Percentiles rank a stretch among this genome's conserved stretches.
Evolutionary conservation across 2,113 vertebrate genomes (phyloP).

Genomic region (Pipa parva): DNA sequence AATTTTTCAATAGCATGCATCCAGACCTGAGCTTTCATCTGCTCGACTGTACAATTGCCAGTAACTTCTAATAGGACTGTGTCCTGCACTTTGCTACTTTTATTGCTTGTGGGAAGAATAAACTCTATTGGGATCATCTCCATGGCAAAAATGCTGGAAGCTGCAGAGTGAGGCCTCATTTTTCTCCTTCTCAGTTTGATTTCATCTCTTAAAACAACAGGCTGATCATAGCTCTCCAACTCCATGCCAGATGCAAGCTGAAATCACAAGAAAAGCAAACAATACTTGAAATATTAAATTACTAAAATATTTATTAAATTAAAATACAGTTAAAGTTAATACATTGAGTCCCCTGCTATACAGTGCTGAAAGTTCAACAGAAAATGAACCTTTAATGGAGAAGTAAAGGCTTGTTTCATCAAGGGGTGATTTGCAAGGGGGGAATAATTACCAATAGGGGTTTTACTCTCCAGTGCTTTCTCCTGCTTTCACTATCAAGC

Average conservation of each 20-base stretch:
- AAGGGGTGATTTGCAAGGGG: too few relatives aligned
- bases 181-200: constrained; percentile 76
- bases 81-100: constrained; percentile 65
- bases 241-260: constrained; percentile 78
- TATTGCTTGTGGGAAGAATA: constrained; percentile 76
- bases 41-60: constrained; percentile 87
- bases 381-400: too few relatives aligned
- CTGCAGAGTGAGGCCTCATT: constrained; percentile 76
- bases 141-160: constrained; percentile 62
- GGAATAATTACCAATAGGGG: too few relatives aligned
- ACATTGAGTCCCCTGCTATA: too few relatives aligned
- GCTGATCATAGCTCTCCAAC: constrained; percentile 66
- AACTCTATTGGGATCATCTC: constrained; percentile 88
- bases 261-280: constrained; percentile 18
- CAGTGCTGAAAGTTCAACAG: too few relatives aligned
- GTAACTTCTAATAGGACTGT: constrained; percentile 74
- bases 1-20: constrained; percentile 81
- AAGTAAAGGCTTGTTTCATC: too few relatives aligned
- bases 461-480: too few relatives aligned
- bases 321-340: too few relatives aligned
- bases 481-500: too few relatives aligned
- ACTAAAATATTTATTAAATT: neutral
- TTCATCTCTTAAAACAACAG: constrained; percentile 75
- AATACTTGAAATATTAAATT: neutral
- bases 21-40: constrained; percentile 94